Base-by-base conservation (phyloP, 2,888 invertebrate species). In the Clostera curtula region DNA sequence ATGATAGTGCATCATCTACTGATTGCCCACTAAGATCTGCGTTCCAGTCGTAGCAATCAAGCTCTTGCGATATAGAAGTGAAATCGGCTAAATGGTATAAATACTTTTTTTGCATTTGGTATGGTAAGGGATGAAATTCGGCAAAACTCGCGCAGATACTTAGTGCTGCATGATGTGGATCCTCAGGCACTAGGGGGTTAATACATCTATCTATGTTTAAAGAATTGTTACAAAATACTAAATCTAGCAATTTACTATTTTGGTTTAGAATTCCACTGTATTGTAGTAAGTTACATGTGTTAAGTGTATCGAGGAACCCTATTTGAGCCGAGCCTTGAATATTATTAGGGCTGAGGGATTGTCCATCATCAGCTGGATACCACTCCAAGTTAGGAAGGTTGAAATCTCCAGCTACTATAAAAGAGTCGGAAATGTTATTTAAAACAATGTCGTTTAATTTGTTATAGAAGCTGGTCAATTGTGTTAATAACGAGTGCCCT, bases 271-370 rank as follows among this genome's bases (percentile, higher is more conserved):
- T 6, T 5, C 12, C 2, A 6, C 22, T 27, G 6, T 17, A 31
- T 18, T 37, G 34, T 0, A 2, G 4, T 5, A 34, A 12, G 18
- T 31, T 34, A 14, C 37, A 37, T 6, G 10, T n/a, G 2, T 11
- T 24, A 4, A 34, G 4, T 10, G 3, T 25, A 15, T 37, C 34
- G 8, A 31, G 9, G 4, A 34, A 23, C 5, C 22, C 17, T 0
- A 5, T 8, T 9, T 31, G 31, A 17, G 1, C 1, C 6, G 8
- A 3, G 0, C 34, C 27, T 12, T 31, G 24, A 2, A 34, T 10
- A 22, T 29, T 25, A n/a, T 1, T 2, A 2, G 28, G 26, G 4
- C 6, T 5, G 2, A 26, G 16, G 15, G 10, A 27, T 8, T 5
- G 8, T 1, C 12, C 17, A 9, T 22, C 25, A 12, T 10, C 14